phyloP scores from a whole-genome alignment of 2,888 invertebrate species.

The Lycia hirtaria region DNA sequence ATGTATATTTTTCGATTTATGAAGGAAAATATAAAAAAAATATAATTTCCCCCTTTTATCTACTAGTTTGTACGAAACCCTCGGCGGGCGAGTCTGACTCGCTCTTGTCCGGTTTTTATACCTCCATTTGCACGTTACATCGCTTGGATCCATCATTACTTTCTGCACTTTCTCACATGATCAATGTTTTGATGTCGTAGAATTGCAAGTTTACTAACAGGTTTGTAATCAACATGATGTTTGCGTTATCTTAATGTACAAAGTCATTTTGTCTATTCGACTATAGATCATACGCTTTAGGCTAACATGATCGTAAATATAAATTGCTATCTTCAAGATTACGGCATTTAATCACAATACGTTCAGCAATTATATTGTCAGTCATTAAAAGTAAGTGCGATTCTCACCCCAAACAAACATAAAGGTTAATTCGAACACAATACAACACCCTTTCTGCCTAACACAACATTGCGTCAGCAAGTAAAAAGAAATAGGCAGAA shows the following conservation, averaged over 20 bases:
- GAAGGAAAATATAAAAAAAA: too few relatives aligned
- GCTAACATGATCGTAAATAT: constrained; percentile 34
- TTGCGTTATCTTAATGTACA: constrained; percentile 60
- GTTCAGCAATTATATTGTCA: constrained; percentile 17
- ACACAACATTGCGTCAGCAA: constrained; percentile 72
- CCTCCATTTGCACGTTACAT: constrained; percentile 67
- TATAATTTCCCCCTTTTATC: too few relatives aligned
- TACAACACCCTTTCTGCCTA: constrained; percentile 73
- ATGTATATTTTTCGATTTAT: too few relatives aligned
- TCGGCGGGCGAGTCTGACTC: too few relatives aligned
- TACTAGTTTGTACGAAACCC: too few relatives aligned
- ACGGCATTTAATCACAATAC: constrained; percentile 19
- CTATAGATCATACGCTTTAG: constrained; percentile 27
- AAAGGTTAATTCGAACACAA: constrained; percentile 61
- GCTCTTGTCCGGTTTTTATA: too few relatives aligned
- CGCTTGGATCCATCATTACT: constrained; percentile 52
- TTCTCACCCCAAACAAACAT: constrained; percentile 32
- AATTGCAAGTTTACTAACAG: constrained; percentile 73
- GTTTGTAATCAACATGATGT: constrained; percentile 68
- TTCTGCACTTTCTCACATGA: constrained; percentile 65
- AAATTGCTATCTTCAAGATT: constrained; percentile 25
- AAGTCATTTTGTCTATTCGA: constrained; percentile 30
- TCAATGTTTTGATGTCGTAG: constrained; percentile 65
- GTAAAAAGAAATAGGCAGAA: constrained; percentile 76
- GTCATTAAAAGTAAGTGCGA: constrained; percentile 28